Conservation (phyloP, 2,797 vertebrate species). For the Uromys caudimaculatus region DNA sequence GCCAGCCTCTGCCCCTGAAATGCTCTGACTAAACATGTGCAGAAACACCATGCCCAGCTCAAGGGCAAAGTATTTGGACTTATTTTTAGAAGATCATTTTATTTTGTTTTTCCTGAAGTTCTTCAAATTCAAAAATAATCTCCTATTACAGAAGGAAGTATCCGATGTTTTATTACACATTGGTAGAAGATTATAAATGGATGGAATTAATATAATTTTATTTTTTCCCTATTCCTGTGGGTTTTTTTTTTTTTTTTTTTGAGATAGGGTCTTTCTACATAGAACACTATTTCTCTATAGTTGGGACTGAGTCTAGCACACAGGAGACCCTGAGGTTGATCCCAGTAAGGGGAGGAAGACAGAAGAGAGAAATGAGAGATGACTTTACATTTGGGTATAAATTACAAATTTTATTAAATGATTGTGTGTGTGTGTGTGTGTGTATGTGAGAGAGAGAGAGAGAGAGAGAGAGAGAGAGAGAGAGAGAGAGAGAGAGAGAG, state of each 20-base stretch:
- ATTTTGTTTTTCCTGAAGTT: background rate
- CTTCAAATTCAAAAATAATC: constrained; percentile 44
- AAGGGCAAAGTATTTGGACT: background rate
- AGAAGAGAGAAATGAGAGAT: background rate
- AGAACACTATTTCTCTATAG: background rate
- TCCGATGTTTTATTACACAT: constrained; percentile 22
- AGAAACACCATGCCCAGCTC: background rate
- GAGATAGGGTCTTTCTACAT: background rate
- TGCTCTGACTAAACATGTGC: background rate
- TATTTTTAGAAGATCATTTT: constrained; percentile 9
- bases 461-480: too few relatives aligned
- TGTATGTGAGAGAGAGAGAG: too few relatives aligned
- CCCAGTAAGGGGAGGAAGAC: background rate
- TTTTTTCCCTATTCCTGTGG: background rate
- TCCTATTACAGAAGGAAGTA: constrained; percentile 21
- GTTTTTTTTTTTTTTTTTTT: background rate
- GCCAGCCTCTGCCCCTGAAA: background rate
- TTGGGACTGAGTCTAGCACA: background rate
- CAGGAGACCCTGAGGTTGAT: background rate
- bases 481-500: too few relatives aligned
- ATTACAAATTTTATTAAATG: constrained; percentile 59
- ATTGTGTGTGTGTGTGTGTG: too few relatives aligned
- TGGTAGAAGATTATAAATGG: constrained; percentile 36
- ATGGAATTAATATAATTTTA: background rate
- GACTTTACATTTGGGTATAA: background rate